A percentile compares a stretch with the other conserved stretches of the same genome.
Evolutionary conservation across 2,113 vertebrate species (phyloP).

Genomic region (Eulacestoma nigropectus): DNA sequence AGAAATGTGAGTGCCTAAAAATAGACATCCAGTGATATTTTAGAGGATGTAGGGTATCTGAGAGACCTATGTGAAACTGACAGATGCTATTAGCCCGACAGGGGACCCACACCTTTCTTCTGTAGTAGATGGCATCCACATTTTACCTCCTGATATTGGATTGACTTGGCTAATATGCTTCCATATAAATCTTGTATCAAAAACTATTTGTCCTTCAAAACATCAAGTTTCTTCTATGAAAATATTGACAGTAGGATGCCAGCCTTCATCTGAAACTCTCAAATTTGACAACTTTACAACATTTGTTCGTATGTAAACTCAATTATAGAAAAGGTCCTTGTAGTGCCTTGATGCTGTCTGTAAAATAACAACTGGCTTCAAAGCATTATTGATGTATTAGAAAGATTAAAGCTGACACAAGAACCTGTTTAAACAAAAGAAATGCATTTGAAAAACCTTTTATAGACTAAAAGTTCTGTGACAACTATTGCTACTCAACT

Average conservation of each 20-base stretch:
- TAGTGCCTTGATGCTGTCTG: background rate
- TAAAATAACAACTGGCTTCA: background rate
- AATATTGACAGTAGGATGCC: background rate
- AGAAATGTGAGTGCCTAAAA: background rate
- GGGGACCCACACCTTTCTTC: background rate
- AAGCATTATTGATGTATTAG: background rate
- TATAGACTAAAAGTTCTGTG: background rate
- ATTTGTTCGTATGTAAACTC: background rate
- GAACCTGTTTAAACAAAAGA: background rate
- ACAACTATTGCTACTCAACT: background rate
- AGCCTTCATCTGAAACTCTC: background rate
- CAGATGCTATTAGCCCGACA: background rate
- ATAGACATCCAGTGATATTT: background rate
- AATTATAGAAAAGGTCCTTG: background rate
- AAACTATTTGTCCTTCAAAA: background rate
- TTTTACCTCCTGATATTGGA: background rate
- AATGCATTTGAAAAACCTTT: background rate
- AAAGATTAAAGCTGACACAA: background rate
- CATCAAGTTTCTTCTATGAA: background rate
- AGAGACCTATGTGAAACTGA: background rate
- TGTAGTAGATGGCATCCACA: background rate
- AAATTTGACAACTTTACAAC: background rate
- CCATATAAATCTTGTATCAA: background rate
- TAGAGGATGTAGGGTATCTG: background rate
- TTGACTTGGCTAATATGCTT: background rate